phyloP scores from a whole-genome alignment of 2,113 vertebrate species.

The Sylvia atricapilla region DNA sequence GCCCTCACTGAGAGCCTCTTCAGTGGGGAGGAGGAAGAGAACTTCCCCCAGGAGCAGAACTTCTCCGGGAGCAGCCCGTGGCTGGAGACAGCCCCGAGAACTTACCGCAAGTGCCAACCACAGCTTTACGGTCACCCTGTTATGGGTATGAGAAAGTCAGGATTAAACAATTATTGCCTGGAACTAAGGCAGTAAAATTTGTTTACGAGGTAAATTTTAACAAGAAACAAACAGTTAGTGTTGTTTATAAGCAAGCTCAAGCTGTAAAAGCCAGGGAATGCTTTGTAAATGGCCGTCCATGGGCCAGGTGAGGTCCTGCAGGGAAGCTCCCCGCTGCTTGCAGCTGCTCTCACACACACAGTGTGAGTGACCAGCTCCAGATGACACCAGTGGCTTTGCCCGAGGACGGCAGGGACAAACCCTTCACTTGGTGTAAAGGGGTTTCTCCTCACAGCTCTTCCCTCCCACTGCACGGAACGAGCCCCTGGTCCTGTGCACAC shows the following conservation, averaged over 20 bases:
- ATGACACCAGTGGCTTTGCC: not conserved
- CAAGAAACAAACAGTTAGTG: constrained; percentile 69
- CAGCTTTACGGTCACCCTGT: constrained; percentile 28
- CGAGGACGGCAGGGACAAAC: not conserved
- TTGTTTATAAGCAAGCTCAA: constrained; percentile 70
- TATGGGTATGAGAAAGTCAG: not conserved
- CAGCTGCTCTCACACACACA: not conserved
- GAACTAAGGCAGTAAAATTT: constrained; percentile 59
- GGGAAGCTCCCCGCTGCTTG: constrained; percentile 12
- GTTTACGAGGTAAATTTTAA: constrained; percentile 74
- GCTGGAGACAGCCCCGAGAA: not conserved
- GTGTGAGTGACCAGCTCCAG: not conserved
- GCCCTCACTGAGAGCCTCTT: not conserved
- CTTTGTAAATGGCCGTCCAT: constrained; percentile 35
- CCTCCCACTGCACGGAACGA: accelerated
- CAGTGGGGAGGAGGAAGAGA: too few relatives aligned
- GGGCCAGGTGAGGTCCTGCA: constrained; percentile 6
- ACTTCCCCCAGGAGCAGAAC: not conserved
- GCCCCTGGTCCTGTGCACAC: accelerated
- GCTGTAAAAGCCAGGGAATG: constrained; percentile 44
- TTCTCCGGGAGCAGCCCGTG: not conserved
- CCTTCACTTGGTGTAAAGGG: not conserved
- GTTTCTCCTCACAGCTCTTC: not conserved
- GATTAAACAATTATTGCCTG: constrained; percentile 67
- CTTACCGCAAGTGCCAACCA: constrained; percentile 15